phyloP scores from a whole-genome alignment of 2,797 vertebrate species.

The Amblyraja radiata region DNA sequence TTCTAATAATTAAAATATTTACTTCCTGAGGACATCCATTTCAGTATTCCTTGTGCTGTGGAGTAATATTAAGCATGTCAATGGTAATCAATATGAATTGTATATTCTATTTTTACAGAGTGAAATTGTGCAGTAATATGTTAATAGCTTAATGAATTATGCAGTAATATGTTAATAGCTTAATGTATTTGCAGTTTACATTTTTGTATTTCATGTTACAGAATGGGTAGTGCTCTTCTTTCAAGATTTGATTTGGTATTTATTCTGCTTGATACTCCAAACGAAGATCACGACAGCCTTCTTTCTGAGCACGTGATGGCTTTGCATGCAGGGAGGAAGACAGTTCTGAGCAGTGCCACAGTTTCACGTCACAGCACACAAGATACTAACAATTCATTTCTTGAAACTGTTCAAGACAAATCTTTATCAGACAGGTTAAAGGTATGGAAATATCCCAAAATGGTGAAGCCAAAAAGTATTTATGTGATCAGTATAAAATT shows the following conservation, averaged over 20 bases:
- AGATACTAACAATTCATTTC: slow-evolving; percentile 65
- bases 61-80: neutral
- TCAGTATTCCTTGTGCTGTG: neutral
- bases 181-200: no score
- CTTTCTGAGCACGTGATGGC: slow-evolving; percentile 93
- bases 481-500: neutral
- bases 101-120: neutral
- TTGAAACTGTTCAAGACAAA: slow-evolving; percentile 67
- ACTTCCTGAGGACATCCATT: neutral
- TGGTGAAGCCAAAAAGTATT: neutral
- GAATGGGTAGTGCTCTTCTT: slow-evolving; percentile 89
- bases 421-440: slow-evolving; percentile 78
- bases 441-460: slow-evolving; percentile 53
- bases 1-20: neutral
- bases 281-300: slow-evolving; percentile 84
- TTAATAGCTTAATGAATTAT: neutral
- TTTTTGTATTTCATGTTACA: slow-evolving; percentile 45
- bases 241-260: slow-evolving; percentile 95
- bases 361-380: slow-evolving; percentile 55
- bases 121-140: neutral
- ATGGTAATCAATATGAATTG: neutral
- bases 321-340: slow-evolving; percentile 66
- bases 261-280: slow-evolving; percentile 88
- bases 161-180: neutral
- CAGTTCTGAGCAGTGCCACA: slow-evolving; percentile 53